Base-by-base conservation (phyloP, 2,888 invertebrate species). In the Phorcus lineatus region DNA sequence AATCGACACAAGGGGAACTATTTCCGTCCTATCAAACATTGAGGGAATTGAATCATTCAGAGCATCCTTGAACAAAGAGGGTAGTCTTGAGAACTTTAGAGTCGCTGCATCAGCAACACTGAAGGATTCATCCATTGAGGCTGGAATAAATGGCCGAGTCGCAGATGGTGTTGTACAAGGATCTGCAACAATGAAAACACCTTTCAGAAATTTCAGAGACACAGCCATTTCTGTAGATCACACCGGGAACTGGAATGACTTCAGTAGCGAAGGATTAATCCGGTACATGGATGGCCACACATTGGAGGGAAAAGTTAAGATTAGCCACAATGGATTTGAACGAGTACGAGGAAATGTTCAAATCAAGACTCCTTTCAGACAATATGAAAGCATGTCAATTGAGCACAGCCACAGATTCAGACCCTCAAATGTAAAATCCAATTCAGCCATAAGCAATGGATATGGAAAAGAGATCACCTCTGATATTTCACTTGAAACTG, bases 221-320 rank as follows among this genome's bases (percentile, higher is more conserved):
- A 24, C 81, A 3, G 13, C 70, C 2, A 79, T 75, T 24, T 54
- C 76, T 31, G 80, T 84, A 53, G 78, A 62, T 31, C 82, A 80
- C 81, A 74, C 81, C 66, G 57, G 85, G 78, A 78, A 47, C 80
- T 70, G n/a, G 77, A 79, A 74, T 78, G 70, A 83, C 78, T 57
- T 85, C 81, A 31, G 80, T 2, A 79, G 84, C 70, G 83, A 79
- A 28, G 84, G 79, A 13, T 81, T 79, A n/a, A 11, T 87, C 6
- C 74, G 84, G n/a, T 86, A 82, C 57, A 79, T 78, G 54, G 79
- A 80, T 28, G 70, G 22, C 28, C 54, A 54, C 53, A 54, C 36
- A 67, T n/a, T 67, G 22, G 36, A 70, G n/a, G 40, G 70, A 16
- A 70, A 70, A 40, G 40, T 70, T 2, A 36, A 31, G 19, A 16